phyloP scores from a whole-genome alignment of 2,888 invertebrate species.

The Acanthoscelides obtectus region DNA sequence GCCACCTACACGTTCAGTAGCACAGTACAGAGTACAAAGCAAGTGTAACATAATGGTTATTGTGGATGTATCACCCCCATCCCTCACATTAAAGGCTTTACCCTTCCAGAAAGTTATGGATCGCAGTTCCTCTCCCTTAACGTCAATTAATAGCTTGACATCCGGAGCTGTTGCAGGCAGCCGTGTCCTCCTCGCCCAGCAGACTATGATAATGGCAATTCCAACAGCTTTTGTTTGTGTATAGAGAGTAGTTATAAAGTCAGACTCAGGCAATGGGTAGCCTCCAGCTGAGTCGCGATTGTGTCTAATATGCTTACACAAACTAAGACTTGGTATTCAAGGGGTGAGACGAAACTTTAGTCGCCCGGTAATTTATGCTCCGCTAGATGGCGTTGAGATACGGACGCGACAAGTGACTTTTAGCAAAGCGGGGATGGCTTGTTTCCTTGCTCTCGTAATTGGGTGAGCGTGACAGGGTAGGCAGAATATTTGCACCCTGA shows the following conservation, averaged over 20 bases:
- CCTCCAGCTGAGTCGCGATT: conserved; percentile 31
- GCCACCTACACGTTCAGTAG: too few relatives aligned
- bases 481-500: too few relatives aligned
- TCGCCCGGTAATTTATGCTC: background rate
- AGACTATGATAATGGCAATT: conserved; percentile 4
- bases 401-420: background rate
- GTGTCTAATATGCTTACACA: conserved; percentile 44
- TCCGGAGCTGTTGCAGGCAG: background rate
- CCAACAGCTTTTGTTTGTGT: conserved; percentile 9
- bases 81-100: background rate
- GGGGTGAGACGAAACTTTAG: conserved; percentile 32
- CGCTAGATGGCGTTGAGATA: background rate
- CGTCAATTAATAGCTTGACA: background rate
- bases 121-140: background rate
- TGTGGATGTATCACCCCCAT: too few relatives aligned
- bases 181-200: background rate
- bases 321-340: conserved; percentile 43
- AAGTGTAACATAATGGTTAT: too few relatives aligned
- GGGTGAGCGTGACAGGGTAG: too few relatives aligned
- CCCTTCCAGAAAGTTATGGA: background rate
- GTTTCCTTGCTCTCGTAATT: too few relatives aligned
- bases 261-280: conserved; percentile 36
- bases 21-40: too few relatives aligned
- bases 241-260: conserved; percentile 37
- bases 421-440: background rate